Evolutionary conservation across 2,113 vertebrate genomes (phyloP), one percentile per base, ranked within the genome.

Genomic region (Mustela lutreola): DNA sequence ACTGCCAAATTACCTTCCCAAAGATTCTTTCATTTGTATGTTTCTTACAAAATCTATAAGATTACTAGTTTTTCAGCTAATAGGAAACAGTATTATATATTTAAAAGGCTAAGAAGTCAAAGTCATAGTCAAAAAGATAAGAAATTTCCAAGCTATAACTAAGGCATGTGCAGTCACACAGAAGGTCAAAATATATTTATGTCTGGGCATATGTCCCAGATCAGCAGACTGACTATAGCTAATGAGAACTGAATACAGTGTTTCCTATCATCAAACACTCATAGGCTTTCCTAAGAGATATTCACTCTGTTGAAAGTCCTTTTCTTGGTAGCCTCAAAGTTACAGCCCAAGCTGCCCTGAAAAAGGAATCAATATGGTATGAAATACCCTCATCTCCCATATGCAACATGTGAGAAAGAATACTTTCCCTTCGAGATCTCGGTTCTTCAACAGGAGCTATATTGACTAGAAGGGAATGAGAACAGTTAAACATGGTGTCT

Each of bases 1-100:
- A 26, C 58, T 94, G 50, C 7, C 95, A 94, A 93, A 91, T n/a
- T 91, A 5, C 7, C 36, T 89, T 92, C 50, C 84, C 82, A 82
- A 95, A 91, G 5, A 33, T 90, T 67, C 39, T 92, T 7, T 81
- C 31, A 58, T 80, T 78, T 87, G 36, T 58, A 45, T 83, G 5
- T 11, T 79, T 62, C 56, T 97, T 91, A 33, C 7, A 71, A 2
- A 91, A 45, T 5, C 14, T 95, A 7, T 58, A 86, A 63, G 36
- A 85, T 3, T 31, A 81, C 56, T 80, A 80, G 5, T 76, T 94
- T 58, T 39, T 39, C 15, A 78, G 21, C 39, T 91, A 70, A 80
- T 91, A 67, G 48, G 2, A 75, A 91, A 70, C 8, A 89, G 56
- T 58, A 42, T 48, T 76, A 22, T 39, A 22, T 65, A 42, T 70